A percentile compares a stretch with the other conserved stretches of the same genome.
phyloP scores from a whole-genome alignment of 2,797 vertebrate species.

The Eospalax fontanierii region DNA sequence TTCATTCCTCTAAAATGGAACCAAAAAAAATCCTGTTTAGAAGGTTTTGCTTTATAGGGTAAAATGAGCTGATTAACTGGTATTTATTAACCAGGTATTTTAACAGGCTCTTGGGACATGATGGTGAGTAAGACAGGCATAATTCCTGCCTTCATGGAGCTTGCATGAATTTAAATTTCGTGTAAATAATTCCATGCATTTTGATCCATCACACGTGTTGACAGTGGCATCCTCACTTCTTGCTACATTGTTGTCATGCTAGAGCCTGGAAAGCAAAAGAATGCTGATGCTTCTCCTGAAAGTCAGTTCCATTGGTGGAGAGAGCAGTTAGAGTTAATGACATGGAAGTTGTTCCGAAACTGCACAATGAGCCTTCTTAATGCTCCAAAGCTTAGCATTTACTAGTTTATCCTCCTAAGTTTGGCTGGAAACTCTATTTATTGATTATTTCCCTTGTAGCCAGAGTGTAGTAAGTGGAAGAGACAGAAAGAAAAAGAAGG shows the following conservation, averaged over 20 bases:
- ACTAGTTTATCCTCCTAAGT: conserved; percentile 79
- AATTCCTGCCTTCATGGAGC: conserved; percentile 33
- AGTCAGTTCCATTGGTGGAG: conserved; percentile 77
- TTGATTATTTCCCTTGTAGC: conserved; percentile 79
- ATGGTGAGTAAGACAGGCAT: background rate
- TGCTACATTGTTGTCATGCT: conserved; percentile 9
- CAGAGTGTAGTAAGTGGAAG: conserved; percentile 72
- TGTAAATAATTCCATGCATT: background rate
- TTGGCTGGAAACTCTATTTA: conserved; percentile 78
- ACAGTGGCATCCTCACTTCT: background rate
- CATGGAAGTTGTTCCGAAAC: conserved; percentile 81
- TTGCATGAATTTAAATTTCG: background rate
- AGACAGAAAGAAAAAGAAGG: conserved; percentile 66
- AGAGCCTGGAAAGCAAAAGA: conserved; percentile 57
- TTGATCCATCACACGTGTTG: background rate
- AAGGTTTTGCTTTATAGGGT: conserved; percentile 17
- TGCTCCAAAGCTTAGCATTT: conserved; percentile 77
- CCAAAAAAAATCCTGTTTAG: background rate
- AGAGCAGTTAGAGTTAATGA: conserved; percentile 81
- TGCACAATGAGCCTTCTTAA: conserved; percentile 79
- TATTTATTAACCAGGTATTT: background rate
- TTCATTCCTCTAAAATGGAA: conserved; percentile 39
- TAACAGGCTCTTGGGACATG: background rate
- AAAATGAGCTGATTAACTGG: conserved; percentile 33
- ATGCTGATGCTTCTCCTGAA: conserved; percentile 71